Evolutionary conservation across 1,140 invertebrate genomes (phyloP), one percentile per base, ranked within the genome.

Genomic region (Megalopta genalis): DNA sequence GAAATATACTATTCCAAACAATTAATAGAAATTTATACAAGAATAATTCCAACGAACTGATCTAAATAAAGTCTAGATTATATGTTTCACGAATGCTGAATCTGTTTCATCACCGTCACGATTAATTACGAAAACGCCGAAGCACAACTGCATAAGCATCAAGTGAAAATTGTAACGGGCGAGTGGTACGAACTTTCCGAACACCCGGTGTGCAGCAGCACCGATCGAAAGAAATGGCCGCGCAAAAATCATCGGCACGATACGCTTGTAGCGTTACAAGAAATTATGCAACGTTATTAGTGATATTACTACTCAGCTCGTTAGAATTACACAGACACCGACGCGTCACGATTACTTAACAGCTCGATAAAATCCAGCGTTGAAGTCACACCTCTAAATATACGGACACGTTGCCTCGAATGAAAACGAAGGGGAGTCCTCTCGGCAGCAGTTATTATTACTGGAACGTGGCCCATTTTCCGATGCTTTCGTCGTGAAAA

Each of bases 301-400:
- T 21, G 65, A 54, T 57, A 25, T 60, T 65, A 23, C 18, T 32
- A 42, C 46, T 37, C n/a, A 6, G 42, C 16, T 63, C 59, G 69
- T 63, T 27, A 62, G 60, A 27, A 25, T 54, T n/a, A n/a, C 37
- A 69, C 37, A 69, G 32, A 37, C 42, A 42, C 46, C 67, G 32
- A 71, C 59, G n/a, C 59, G 59, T 77, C 68, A 62, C 46, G 68
- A 64, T 77, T 71, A 71, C 68, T 64, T 54, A 77, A 77, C 59
- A 42, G 59, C 76, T 37, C 57, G 76, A 71, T 71, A 57, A 77
- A 77, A 49, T 63, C 27, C 59, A 54, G 67, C 46, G 68, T 77
- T 71, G 67, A 71, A 77, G 60, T 77, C 76, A 77, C 76, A 64
- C 46, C 76, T 71, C 60, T 49, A 77, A 77, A 77, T 77, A 77